Percentiles rank a stretch among this genome's conserved stretches.
These are phyloP conservation scores for Anticlea derivata DNA, from an alignment of 2,888 invertebrate genomes.

Conservation along the genomic window DNA sequence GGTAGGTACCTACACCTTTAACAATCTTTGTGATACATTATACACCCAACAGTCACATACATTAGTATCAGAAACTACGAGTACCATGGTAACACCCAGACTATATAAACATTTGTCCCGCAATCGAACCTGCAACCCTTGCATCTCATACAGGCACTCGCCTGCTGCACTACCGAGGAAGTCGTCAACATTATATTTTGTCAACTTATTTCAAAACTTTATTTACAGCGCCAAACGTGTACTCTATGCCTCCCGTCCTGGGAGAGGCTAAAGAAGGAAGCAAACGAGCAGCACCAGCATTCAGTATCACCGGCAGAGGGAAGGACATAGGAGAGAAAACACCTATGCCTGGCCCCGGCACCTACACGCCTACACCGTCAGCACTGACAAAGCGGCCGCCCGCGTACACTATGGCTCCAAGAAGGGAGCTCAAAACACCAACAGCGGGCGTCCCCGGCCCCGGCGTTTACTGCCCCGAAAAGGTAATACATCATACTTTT, in stretches of 20 bases:
- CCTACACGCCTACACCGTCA: constrained; percentile 85
- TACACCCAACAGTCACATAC: too few species aligned
- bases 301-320: constrained; percentile 93
- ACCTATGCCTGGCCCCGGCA: constrained; percentile 92
- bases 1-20: too few species aligned
- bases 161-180: too few species aligned
- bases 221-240: constrained; percentile 92
- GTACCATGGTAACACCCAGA: too few species aligned
- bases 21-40: too few species aligned
- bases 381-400: constrained; percentile 85
- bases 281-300: constrained; percentile 91
- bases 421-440: constrained; percentile 65
- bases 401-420: constrained; percentile 92
- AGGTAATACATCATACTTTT: constrained; percentile 54
- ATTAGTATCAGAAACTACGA: too few species aligned
- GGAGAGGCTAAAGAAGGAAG: constrained; percentile 81
- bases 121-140: too few species aligned
- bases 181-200: not conserved
- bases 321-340: constrained; percentile 78
- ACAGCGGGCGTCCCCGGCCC: constrained; percentile 81
- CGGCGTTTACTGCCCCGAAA: constrained; percentile 87
- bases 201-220: not conserved
- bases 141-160: too few species aligned
- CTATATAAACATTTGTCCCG: too few species aligned
- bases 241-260: constrained; percentile 92